Conservation (phyloP, 1,140 invertebrate genomes). For the Dendrolimus kikuchii region DNA sequence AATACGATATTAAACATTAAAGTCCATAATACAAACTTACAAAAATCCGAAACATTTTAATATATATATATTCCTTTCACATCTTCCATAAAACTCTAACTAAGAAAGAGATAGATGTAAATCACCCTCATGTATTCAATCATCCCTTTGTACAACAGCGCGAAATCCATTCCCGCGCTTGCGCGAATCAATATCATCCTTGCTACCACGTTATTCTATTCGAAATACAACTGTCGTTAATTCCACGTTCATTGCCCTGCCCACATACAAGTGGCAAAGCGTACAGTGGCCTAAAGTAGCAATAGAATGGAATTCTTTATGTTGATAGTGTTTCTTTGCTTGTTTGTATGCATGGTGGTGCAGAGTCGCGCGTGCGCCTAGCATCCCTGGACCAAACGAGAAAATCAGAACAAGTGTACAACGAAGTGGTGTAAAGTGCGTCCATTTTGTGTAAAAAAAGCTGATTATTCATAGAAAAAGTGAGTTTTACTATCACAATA, state of each 20-base stretch:
- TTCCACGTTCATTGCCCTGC: neutral
- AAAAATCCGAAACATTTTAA: no score
- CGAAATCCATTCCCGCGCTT: conserved; percentile 40
- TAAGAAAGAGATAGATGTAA: conserved; percentile 19
- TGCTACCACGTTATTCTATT: conserved; percentile 18
- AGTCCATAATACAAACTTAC: no score
- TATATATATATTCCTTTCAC: neutral
- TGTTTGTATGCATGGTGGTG: conserved; percentile 27
- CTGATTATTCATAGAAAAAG: conserved; percentile 33
- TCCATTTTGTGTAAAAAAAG: conserved; percentile 42
- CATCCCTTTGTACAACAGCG: conserved; percentile 28
- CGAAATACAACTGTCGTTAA: neutral
- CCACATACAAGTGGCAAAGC: neutral
- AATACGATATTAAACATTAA: no score
- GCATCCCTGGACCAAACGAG: conserved; percentile 43
- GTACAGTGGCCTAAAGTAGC: conserved; percentile 10
- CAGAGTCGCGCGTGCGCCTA: conserved; percentile 47
- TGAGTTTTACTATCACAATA: conserved; percentile 28
- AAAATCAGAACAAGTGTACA: conserved; percentile 43
- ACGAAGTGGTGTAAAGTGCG: conserved; percentile 39
- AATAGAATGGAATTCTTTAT: conserved; percentile 18
- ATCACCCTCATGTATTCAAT: conserved; percentile 15
- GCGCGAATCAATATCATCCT: conserved; percentile 57
- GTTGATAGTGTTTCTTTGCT: conserved; percentile 3
- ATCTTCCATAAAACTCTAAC: conserved; percentile 1